A percentile compares a stretch with the other conserved stretches of the same genome.
phyloP scores from a whole-genome alignment of 2,113 vertebrate species.

The Barnardius zonarius region DNA sequence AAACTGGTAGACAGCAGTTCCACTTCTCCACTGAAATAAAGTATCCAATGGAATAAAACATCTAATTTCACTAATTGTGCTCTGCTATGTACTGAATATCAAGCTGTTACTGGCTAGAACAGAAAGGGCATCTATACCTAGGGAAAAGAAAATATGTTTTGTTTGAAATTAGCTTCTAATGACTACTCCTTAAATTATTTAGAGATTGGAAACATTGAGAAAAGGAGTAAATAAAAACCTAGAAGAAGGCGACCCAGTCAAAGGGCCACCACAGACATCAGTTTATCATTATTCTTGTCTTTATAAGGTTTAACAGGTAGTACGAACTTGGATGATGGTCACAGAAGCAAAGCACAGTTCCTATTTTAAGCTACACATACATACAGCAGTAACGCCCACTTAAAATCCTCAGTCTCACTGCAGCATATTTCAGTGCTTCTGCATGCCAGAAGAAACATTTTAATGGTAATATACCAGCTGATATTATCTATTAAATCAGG shows the following conservation, averaged over 20 bases:
- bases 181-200: background rate
- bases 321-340: background rate
- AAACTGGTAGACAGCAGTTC: background rate
- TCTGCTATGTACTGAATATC: background rate
- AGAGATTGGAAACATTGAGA: background rate
- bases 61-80: background rate
- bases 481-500: background rate
- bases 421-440: background rate
- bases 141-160: background rate
- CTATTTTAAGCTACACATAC: background rate
- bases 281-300: background rate
- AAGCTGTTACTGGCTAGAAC: background rate
- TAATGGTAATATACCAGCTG: background rate
- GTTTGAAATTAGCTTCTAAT: background rate
- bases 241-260: background rate
- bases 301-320: background rate
- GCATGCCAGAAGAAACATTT: background rate
- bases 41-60: background rate
- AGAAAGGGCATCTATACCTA: background rate
- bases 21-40: background rate
- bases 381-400: background rate
- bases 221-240: background rate
- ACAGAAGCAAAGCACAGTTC: background rate
- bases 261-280: background rate
- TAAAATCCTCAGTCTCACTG: background rate